Evolutionary conservation across 2,888 invertebrate genomes (phyloP), one percentile per base, ranked within the genome.

Genomic region (Monopis laevigella): DNA sequence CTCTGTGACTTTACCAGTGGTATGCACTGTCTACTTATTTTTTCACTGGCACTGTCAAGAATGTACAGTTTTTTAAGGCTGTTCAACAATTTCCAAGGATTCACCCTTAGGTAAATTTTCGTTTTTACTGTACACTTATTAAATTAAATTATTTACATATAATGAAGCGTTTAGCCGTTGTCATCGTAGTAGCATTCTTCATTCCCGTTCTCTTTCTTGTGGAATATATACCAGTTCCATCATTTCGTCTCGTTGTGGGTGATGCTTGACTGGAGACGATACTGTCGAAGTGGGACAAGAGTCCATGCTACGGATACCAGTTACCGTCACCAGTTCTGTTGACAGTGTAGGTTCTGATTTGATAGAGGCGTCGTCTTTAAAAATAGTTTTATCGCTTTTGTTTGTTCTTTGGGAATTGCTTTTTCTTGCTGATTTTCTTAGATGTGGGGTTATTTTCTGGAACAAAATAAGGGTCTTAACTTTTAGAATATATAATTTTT

Each of bases 321-420:
- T 6, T 2, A 73, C 62, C 2, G 73, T 68, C 24, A 77, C 74
- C 42, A 78, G 52, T 45, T 74, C 77, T 6, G 78, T 74, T 38
- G 67, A 69, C 14, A 53, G 49, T 0, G 78, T 78, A 1, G 75
- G 73, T 29, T 77, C 75, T 0, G 78, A 78, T 26, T 52, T 53
- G 14, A 67, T 46, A 0, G 77, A 77, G 1, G 50, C 43, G 6
- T 57, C 62, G 49, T 74, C 74, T 2, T 56, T 58, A 14, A 11
- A 28, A 12, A 12, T 29, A 5, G 29, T 29, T 6, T n/a, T n/a
- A 6, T 29, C 29, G 29, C 29, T 29, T 29, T n/a, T 29, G 29
- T 29, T 8, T 12, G 12, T n/a, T n/a, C n/a, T n/a, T n/a, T 4
- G 36, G 16, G 36, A 36, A 16, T 19, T 36, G 12, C 19, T n/a